Conservation (phyloP, 2,888 invertebrate genomes). For the Drosophila mercatorum region DNA sequence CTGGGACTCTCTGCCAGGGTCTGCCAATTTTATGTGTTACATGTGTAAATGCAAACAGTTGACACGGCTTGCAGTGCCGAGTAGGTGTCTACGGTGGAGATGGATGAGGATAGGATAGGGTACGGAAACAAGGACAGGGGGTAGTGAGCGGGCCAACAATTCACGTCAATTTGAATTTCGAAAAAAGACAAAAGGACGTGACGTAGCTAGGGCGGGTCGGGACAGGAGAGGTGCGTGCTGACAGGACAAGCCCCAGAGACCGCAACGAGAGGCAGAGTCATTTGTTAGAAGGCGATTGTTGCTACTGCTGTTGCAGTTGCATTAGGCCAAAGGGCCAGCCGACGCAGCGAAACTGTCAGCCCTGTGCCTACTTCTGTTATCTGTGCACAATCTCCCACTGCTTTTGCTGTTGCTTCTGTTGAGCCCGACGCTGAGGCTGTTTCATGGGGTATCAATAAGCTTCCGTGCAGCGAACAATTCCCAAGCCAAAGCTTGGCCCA, state of each 20-base stretch:
- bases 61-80: slow-evolving; percentile 68
- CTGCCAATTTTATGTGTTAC: slow-evolving; percentile 79
- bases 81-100: slow-evolving; percentile 57
- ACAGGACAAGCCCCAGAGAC: slow-evolving; percentile 78
- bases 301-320: slow-evolving; percentile 52
- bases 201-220: slow-evolving; percentile 16
- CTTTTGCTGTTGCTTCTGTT: slow-evolving; percentile 21
- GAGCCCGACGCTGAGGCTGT: slow-evolving; percentile 55
- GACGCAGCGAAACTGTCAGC: slow-evolving; percentile 68
- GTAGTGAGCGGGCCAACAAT: slow-evolving; percentile 63
- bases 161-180: slow-evolving; percentile 80
- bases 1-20: slow-evolving; percentile 40
- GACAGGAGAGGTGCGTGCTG: slow-evolving; percentile 27
- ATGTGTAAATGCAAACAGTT: slow-evolving; percentile 80
- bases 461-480: slow-evolving; percentile 74
- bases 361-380: slow-evolving; percentile 57
- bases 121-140: neutral
- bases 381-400: slow-evolving; percentile 76
- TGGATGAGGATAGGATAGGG: neutral
- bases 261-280: slow-evolving; percentile 66
- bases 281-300: slow-evolving; percentile 82
- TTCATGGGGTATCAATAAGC: slow-evolving; percentile 62
- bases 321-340: slow-evolving; percentile 68
- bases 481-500: slow-evolving; percentile 69
- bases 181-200: slow-evolving; percentile 79